A percentile compares a stretch with the other conserved stretches of the same genome.
These are phyloP conservation scores for Apogon talboti DNA, from an alignment of 2,797 vertebrate species.

Conservation along the genomic window DNA sequence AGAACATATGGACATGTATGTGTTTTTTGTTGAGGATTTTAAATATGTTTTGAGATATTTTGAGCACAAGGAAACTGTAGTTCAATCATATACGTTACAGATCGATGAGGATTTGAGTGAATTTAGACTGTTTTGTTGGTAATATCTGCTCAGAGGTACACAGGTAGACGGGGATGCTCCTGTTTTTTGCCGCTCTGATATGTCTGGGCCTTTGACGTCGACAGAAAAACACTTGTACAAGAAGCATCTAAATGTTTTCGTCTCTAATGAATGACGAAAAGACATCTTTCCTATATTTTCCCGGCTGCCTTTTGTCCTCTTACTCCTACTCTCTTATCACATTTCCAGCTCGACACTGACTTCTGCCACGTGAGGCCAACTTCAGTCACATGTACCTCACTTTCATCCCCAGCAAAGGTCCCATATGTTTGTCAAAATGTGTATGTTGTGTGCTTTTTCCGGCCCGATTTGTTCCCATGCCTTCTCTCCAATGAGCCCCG, in stretches of 20 bases:
- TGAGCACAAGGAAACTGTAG: no score
- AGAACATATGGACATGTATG: no score
- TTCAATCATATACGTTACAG: no score
- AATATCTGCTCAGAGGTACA: no score
- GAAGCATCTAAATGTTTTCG: conserved; percentile 10
- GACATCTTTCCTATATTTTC: conserved; percentile 9
- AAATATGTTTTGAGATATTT: no score
- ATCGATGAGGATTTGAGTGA: no score
- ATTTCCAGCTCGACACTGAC: conserved; percentile 54
- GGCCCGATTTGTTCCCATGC: conserved; percentile 81
- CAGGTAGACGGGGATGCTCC: no score
- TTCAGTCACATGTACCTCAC: conserved; percentile 79
- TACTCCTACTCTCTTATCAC: conserved; percentile 44
- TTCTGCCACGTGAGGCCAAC: conserved; percentile 75
- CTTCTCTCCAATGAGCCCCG: conserved; percentile 81
- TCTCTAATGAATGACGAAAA: conserved; percentile 2
- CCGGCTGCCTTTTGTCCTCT: conserved; percentile 4
- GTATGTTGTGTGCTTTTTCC: conserved; percentile 84
- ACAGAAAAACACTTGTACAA: no score
- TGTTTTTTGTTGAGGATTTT: no score
- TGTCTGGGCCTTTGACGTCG: not conserved
- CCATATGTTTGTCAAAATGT: conserved; percentile 87
- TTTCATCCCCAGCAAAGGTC: conserved; percentile 80
- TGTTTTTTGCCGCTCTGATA: no score
- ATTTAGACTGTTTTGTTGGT: no score